phyloP scores from a whole-genome alignment of 2,888 invertebrate genomes.

The Acanthosoma haemorrhoidale region DNA sequence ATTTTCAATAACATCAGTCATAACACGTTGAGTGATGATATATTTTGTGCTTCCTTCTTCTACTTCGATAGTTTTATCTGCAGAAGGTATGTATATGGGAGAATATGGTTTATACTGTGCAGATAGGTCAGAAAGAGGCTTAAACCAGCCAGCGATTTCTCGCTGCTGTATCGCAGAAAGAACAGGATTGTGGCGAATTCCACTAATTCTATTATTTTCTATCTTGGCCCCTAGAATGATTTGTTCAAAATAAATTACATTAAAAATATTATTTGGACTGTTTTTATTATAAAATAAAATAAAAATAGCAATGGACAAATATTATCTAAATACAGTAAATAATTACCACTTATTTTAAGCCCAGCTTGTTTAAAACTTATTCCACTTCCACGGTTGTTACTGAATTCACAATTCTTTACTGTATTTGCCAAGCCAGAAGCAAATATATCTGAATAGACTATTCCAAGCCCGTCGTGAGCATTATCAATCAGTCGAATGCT shows the following conservation, averaged over 20 bases:
- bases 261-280: neutral
- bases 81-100: slow-evolving; percentile 65
- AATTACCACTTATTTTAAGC: slow-evolving; percentile 58
- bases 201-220: slow-evolving; percentile 77
- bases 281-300: too few species aligned
- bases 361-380: slow-evolving; percentile 85
- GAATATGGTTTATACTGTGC: slow-evolving; percentile 65
- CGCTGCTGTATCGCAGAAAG: slow-evolving; percentile 76
- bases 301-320: too few species aligned
- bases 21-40: slow-evolving; percentile 64
- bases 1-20: slow-evolving; percentile 51
- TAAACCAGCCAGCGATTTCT: slow-evolving; percentile 90
- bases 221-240: slow-evolving; percentile 59
- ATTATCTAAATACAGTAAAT: neutral
- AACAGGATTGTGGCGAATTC: slow-evolving; percentile 87
- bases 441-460: slow-evolving; percentile 90
- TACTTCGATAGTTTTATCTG: slow-evolving; percentile 38
- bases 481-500: slow-evolving; percentile 77
- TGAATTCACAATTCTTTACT: slow-evolving; percentile 77
- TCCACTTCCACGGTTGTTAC: slow-evolving; percentile 79
- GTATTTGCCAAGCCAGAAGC: slow-evolving; percentile 75
- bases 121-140: slow-evolving; percentile 60
- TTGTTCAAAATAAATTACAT: neutral
- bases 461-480: slow-evolving; percentile 86
- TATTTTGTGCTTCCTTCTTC: slow-evolving; percentile 70